Base-by-base conservation (phyloP, 2,888 invertebrate species). In the Scelioninae gen. 2 region DNA sequence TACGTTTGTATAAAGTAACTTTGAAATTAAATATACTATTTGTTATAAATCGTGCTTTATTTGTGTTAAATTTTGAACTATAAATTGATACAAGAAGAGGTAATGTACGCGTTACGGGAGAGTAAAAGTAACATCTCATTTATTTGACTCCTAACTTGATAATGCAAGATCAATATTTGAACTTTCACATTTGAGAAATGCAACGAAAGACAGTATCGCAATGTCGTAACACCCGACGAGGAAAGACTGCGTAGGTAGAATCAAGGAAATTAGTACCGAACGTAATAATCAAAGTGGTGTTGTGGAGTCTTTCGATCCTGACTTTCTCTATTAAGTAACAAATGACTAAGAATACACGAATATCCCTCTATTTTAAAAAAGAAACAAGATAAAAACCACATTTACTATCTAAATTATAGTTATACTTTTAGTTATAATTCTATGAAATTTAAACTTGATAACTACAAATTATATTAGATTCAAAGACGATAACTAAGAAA, bases 171-270 rank as follows among this genome's bases (percentile, higher is more conserved):
- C 70, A 70, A 63, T 69, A 76, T 78, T 74, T 79, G 77, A 81
- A 83, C 84, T 84, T 84, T 84, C 84, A 82, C 84, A 79, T 75
- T 73, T 68, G 67, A 63, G 70, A 70, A 70, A 63, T 61, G 69
- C 69, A 69, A 41, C 31, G 52, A 63, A 48, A 37, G 50, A 64
- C 52, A 63, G 61, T 53, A 61, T 45, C 18, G 46, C 46, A 53
- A 61, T 70, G 69, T 63, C 64, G 70, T 65, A 71, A 71, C 71
- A 2, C 39, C 46, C 39, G 53, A 48, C 46, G 48, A 71, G 65
- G 61, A 69, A 53, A 65, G 65, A 58, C 39, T 71, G 71, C 71
- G 71, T 71, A 71, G 71, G 65, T 60, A 60, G 65, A 53, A 65
- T 71, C 60, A 65, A 71, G 71, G 65, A 71, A 71, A 71, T 71